Conservation (phyloP, 2,113 vertebrate species). For the Probosciger aterrimus region DNA sequence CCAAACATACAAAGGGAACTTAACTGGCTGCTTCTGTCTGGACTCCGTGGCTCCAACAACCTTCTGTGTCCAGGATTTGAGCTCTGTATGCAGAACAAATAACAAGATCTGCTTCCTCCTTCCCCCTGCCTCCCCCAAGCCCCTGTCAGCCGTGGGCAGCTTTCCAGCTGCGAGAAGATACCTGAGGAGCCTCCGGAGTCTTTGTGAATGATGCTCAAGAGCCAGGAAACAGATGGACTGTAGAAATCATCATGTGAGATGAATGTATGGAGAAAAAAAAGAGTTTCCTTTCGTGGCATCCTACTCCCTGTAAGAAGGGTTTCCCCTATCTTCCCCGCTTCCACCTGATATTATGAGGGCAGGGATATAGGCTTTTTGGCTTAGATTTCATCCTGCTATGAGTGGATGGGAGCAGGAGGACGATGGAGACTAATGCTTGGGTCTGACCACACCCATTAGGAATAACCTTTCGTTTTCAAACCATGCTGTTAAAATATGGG, state of each 20-base stretch:
- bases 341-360: background rate
- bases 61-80: constrained; percentile 32
- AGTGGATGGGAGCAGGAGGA: constrained; percentile 12
- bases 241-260: constrained; percentile 49
- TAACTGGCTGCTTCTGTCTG: constrained; percentile 57
- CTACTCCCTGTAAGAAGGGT: constrained; percentile 44
- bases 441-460: constrained; percentile 40
- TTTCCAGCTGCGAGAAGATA: constrained; percentile 33
- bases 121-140: background rate
- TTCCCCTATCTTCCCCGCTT: background rate
- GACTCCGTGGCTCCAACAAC: constrained; percentile 48
- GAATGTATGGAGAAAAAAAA: constrained; percentile 35
- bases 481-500: constrained; percentile 52
- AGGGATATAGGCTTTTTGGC: background rate
- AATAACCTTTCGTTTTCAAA: constrained; percentile 47
- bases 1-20: constrained; percentile 42
- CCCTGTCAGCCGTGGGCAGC: constrained; percentile 12
- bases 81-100: constrained; percentile 8
- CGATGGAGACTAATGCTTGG: constrained; percentile 17
- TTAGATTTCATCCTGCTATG: background rate
- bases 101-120: constrained; percentile 29
- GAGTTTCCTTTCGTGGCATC: constrained; percentile 45
- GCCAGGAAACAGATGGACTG: constrained; percentile 21
- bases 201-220: constrained; percentile 31
- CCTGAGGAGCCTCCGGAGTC: background rate